Conservation (phyloP, 2,113 vertebrate genomes). For the Tinamus guttatus region DNA sequence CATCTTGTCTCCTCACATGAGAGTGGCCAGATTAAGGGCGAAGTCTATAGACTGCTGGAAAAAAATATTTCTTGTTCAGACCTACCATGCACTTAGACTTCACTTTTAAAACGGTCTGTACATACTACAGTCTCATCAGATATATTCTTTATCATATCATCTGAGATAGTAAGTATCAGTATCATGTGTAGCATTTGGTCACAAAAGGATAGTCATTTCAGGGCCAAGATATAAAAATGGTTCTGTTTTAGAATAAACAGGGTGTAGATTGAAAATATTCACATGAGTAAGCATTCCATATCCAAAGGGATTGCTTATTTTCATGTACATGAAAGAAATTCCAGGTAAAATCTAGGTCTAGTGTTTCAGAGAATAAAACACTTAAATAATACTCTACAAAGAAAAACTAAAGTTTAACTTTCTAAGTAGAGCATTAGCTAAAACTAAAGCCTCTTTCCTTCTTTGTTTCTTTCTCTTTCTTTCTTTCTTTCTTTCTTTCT, state of each 20-base stretch:
- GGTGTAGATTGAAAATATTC: background rate
- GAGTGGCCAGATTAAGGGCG: background rate
- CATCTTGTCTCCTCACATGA: background rate
- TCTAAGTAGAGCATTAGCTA: background rate
- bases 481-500: no score
- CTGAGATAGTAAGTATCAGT: background rate
- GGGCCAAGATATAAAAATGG: background rate
- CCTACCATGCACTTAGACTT: background rate
- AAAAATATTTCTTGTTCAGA: background rate
- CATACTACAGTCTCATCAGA: background rate
- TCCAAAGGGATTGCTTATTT: background rate
- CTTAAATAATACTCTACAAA: background rate
- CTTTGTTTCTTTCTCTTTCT: no score
- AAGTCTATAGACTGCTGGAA: background rate
- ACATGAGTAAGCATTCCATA: background rate
- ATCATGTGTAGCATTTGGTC: background rate
- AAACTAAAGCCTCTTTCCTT: background rate
- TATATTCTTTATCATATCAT: background rate
- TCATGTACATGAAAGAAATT: background rate
- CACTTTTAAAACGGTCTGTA: background rate
- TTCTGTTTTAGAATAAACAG: background rate
- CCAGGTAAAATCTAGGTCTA: background rate
- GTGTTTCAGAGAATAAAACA: background rate
- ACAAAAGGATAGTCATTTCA: background rate
- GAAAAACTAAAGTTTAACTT: background rate